Conservation (phyloP, 2,888 invertebrate genomes). For the Anaspis maculata region DNA sequence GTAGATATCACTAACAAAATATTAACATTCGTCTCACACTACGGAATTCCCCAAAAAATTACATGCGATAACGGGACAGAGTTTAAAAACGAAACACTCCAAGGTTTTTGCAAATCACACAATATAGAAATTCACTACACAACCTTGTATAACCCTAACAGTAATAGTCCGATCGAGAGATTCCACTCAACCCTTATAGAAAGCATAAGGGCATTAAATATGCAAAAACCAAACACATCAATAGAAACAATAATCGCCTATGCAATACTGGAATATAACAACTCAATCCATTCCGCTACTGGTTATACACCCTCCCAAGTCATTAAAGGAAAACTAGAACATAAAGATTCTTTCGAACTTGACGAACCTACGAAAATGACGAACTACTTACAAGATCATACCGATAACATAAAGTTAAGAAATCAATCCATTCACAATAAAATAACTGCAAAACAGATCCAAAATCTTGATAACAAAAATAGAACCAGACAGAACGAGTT, state of each 20-base stretch:
- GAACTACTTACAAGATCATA: too few relatives aligned
- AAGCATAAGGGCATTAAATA: conserved; percentile 4
- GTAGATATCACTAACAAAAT: conserved; percentile 4
- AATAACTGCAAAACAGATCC: too few relatives aligned
- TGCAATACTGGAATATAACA: conserved; percentile 9
- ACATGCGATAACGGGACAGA: conserved; percentile 8
- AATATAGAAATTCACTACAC: conserved; percentile 12
- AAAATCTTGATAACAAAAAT: too few relatives aligned
- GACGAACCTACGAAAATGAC: too few relatives aligned
- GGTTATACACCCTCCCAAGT: conserved; percentile 7
- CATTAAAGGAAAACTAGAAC: conserved; percentile 7
- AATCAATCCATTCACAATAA: too few relatives aligned
- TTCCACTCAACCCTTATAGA: conserved; percentile 9
- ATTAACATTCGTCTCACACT: conserved; percentile 8
- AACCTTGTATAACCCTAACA: conserved; percentile 9
- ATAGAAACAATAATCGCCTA: conserved; percentile 5
- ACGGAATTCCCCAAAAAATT: conserved; percentile 6
- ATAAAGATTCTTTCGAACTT: conserved; percentile 5
- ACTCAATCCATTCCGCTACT: conserved; percentile 8
- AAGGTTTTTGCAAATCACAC: conserved; percentile 9
- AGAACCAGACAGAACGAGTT: too few relatives aligned
- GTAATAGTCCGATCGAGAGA: conserved; percentile 9
- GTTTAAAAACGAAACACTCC: conserved; percentile 7
- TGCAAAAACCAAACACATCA: conserved; percentile 1
- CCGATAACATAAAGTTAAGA: too few relatives aligned